Conservation (phyloP, 2,888 invertebrate genomes). For the Hecatera dysodea region DNA sequence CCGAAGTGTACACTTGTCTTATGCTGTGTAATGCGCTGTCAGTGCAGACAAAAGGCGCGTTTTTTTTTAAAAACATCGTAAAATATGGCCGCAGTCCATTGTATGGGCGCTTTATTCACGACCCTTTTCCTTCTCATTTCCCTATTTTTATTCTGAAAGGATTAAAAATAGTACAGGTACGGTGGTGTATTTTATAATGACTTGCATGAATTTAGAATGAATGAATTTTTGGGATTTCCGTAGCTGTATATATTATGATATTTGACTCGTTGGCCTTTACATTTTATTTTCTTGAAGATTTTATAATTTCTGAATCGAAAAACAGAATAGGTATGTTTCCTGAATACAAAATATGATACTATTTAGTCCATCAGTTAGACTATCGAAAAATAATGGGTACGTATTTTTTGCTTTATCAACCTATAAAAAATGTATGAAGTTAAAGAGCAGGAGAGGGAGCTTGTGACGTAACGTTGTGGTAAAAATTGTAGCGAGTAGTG, state of each 20-base stretch:
- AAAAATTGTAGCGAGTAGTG: too few relatives aligned
- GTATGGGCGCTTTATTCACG: slow-evolving; percentile 81
- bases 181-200: slow-evolving; percentile 75
- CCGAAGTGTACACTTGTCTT: slow-evolving; percentile 86
- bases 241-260: not conserved
- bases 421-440: too few relatives aligned
- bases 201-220: slow-evolving; percentile 73
- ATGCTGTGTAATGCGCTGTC: slow-evolving; percentile 87
- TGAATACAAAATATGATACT: too few relatives aligned
- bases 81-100: slow-evolving; percentile 86
- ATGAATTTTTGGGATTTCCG: slow-evolving; percentile 50
- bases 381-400: too few relatives aligned
- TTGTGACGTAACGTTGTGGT: too few relatives aligned
- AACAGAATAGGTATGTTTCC: too few relatives aligned
- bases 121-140: slow-evolving; percentile 87
- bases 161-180: slow-evolving; percentile 87
- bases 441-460: too few relatives aligned
- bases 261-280: not conserved
- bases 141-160: slow-evolving; percentile 87
- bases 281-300: not conserved
- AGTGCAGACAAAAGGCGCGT: slow-evolving; percentile 82
- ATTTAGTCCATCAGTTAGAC: too few relatives aligned
- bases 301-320: not conserved
- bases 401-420: too few relatives aligned
- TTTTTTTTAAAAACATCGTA: slow-evolving; percentile 79